phyloP scores from a whole-genome alignment of 2,797 vertebrate genomes.

The Carapus acus region DNA sequence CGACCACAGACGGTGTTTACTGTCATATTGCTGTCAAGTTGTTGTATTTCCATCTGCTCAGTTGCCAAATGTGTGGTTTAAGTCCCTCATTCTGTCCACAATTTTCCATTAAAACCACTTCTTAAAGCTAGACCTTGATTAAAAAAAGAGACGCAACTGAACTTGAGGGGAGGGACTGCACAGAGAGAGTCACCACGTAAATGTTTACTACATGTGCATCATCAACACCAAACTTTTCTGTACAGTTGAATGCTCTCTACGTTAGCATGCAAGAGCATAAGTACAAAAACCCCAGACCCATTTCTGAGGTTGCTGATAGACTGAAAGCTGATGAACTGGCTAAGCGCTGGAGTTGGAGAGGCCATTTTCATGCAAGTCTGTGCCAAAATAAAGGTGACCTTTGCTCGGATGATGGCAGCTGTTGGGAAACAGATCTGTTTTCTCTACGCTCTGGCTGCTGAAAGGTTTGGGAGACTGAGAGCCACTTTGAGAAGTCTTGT shows the following conservation, averaged over 20 bases:
- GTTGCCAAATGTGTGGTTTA: slow-evolving; percentile 21
- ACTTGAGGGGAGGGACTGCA: background rate
- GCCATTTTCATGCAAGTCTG: background rate
- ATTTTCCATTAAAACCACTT: slow-evolving; percentile 22
- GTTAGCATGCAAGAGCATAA: too few species aligned
- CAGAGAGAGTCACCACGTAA: slow-evolving; percentile 15
- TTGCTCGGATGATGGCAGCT: slow-evolving; percentile 1
- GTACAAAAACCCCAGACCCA: background rate
- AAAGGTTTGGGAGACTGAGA: slow-evolving; percentile 27
- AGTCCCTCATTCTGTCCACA: slow-evolving; percentile 6
- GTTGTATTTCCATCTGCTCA: slow-evolving; percentile 18
- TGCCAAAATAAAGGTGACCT: slow-evolving; percentile 10
- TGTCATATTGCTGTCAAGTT: slow-evolving; percentile 18
- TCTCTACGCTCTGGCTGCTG: slow-evolving; percentile 27
- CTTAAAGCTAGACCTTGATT: background rate
- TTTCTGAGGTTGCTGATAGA: background rate
- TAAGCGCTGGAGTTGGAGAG: slow-evolving; percentile 1
- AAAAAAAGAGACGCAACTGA: slow-evolving; percentile 4
- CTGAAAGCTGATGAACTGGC: slow-evolving; percentile 1
- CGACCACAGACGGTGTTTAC: slow-evolving; percentile 18
- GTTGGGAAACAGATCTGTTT: slow-evolving; percentile 1
- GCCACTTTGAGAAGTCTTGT: slow-evolving; percentile 12
- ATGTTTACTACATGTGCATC: background rate
- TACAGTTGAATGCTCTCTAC: too few species aligned
- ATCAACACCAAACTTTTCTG: slow-evolving; percentile 10